A percentile compares a stretch with the other conserved stretches of the same genome.
phyloP scores from a whole-genome alignment of 2,797 vertebrate genomes.

The Paguma larvata region DNA sequence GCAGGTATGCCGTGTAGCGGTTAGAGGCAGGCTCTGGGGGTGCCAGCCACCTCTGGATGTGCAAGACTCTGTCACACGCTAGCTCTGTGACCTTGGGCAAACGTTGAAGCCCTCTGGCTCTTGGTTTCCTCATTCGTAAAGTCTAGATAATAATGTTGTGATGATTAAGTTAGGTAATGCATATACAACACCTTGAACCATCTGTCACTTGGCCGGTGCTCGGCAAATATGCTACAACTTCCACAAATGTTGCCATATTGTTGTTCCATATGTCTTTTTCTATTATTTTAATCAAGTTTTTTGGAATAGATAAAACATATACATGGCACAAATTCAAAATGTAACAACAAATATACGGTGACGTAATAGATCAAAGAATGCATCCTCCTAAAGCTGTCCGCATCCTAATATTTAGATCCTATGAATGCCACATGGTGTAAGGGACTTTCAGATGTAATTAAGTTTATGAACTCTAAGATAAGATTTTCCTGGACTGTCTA shows the following conservation, averaged over 20 bases:
- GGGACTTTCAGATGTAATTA: background rate
- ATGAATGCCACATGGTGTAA: background rate
- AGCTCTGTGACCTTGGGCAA: background rate
- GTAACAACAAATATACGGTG: background rate
- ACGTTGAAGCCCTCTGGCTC: background rate
- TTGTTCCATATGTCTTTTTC: background rate
- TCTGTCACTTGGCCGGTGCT: background rate
- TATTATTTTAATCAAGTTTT: background rate
- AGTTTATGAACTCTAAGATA: background rate
- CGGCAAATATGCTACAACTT: background rate
- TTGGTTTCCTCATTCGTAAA: slow-evolving; percentile 11
- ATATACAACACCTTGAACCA: background rate
- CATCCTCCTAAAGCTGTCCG: background rate
- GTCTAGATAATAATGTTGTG: background rate
- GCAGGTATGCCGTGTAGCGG: background rate
- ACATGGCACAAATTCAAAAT: slow-evolving; percentile 30
- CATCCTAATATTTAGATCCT: background rate
- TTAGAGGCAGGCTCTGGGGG: background rate
- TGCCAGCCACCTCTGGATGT: background rate
- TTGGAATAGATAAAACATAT: background rate
- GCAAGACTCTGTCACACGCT: background rate
- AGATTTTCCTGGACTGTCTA: background rate
- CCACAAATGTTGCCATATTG: background rate
- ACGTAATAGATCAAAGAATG: background rate
- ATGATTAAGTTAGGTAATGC: background rate